Evolutionary conservation across 1,140 invertebrate species (phyloP).

Genomic region (Cataglyphis hispanica): DNA sequence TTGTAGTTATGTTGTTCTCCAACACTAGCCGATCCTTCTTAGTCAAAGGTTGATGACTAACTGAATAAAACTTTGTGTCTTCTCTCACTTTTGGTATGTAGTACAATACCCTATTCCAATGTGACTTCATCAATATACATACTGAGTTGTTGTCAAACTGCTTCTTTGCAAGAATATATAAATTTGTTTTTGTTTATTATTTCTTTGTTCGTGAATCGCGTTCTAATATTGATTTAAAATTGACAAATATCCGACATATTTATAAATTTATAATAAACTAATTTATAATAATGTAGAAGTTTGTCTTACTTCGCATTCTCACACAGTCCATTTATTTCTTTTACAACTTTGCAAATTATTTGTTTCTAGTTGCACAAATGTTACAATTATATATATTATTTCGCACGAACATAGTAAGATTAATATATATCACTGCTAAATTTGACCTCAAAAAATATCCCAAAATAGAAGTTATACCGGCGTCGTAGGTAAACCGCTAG

Average conservation of each 20-base stretch:
- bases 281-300: background rate
- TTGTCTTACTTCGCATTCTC: background rate
- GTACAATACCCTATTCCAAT: no score
- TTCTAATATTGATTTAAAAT: background rate
- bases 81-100: no score
- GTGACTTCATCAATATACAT: no score
- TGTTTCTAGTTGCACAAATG: no score
- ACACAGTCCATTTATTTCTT: background rate
- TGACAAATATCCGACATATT: background rate
- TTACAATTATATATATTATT: background rate
- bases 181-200: no score
- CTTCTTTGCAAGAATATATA: no score
- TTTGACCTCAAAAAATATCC: slow-evolving; percentile 22
- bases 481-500: slow-evolving; percentile 12
- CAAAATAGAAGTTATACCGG: background rate
- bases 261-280: background rate
- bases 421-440: slow-evolving; percentile 22
- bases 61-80: no score
- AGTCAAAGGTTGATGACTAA: no score
- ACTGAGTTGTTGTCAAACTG: no score
- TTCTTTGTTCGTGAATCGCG: background rate
- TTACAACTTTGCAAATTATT: background rate
- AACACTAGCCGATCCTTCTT: no score
- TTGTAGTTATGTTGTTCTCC: no score
- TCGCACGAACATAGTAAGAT: slow-evolving; percentile 13